These are phyloP conservation scores for Oreochromis mossambicus DNA, from an alignment of 2,797 vertebrate genomes.

Conservation along the genomic window DNA sequence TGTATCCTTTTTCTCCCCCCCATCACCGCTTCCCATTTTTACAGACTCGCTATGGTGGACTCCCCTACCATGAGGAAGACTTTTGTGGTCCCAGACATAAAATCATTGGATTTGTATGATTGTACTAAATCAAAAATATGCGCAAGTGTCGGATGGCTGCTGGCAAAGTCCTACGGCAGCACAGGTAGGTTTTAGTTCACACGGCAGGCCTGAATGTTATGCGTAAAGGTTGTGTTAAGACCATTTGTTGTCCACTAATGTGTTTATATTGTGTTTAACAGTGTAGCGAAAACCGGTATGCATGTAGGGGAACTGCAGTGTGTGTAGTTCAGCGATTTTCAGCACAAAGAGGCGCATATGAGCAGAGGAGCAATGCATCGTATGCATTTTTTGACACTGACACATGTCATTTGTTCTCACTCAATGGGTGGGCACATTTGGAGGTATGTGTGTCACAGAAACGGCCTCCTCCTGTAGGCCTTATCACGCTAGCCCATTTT, in stretches of 20 bases:
- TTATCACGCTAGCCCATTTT: constrained; percentile 49
- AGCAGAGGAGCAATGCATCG: constrained; percentile 38
- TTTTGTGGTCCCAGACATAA: constrained; percentile 88
- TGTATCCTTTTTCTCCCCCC: neutral
- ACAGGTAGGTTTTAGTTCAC: constrained; percentile 77
- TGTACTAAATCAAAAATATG: constrained; percentile 85
- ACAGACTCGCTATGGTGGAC: constrained; percentile 82
- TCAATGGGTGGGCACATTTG: constrained; percentile 45
- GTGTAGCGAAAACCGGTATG: constrained; percentile 40
- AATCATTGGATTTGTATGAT: constrained; percentile 89
- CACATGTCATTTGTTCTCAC: constrained; percentile 68
- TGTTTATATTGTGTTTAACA: constrained; percentile 26
- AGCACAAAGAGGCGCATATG: constrained; percentile 71
- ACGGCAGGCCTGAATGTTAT: constrained; percentile 3
- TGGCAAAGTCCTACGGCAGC: constrained; percentile 85
- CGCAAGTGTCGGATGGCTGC: constrained; percentile 88
- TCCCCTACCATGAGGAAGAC: constrained; percentile 83
- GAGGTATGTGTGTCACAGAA: constrained; percentile 27
- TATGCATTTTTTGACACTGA: constrained; percentile 49
- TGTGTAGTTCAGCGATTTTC: constrained; percentile 70
- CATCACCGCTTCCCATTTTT: constrained; percentile 15
- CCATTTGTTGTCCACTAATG: neutral
- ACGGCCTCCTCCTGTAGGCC: constrained; percentile 58
- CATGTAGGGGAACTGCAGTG: constrained; percentile 38
- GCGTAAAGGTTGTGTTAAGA: neutral